Percentiles rank a stretch among this genome's conserved stretches.
Evolutionary conservation across 2,888 invertebrate species (phyloP).

Genomic region (Leptopilina drosophilae): DNA sequence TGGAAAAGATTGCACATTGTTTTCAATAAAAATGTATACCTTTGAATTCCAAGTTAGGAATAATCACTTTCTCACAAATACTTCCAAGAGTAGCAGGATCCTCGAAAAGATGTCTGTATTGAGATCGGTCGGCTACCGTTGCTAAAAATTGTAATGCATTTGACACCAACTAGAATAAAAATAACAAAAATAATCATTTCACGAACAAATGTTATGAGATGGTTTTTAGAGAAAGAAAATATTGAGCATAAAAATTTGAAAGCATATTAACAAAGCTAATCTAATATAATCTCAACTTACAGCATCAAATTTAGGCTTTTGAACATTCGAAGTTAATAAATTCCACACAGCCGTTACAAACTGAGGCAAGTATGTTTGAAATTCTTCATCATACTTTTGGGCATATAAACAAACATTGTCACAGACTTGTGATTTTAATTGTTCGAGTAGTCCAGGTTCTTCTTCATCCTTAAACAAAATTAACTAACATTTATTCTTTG

Average conservation of each 20-base stretch:
- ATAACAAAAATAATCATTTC: conserved; percentile 48
- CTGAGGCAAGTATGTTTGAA: conserved; percentile 89
- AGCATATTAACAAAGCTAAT: neutral
- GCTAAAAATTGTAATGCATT: conserved; percentile 97
- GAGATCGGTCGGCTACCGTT: conserved; percentile 93
- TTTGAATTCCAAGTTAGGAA: conserved; percentile 98
- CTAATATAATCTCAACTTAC: conserved; percentile 77
- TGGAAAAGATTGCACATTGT: no score
- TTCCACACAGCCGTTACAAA: conserved; percentile 98
- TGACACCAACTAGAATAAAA: conserved; percentile 88
- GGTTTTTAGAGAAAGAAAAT: neutral
- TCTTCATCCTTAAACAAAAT: conserved; percentile 83
- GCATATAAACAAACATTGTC: conserved; percentile 97
- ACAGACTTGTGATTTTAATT: conserved; percentile 96
- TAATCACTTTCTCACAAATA: conserved; percentile 98
- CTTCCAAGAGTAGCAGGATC: conserved; percentile 90
- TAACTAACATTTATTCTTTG: no score
- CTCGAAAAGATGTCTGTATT: conserved; percentile 92
- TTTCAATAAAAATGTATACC: conserved; percentile 78
- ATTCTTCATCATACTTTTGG: conserved; percentile 98
- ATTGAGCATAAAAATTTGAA: neutral
- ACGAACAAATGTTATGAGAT: no score
- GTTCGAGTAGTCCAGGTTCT: conserved; percentile 92
- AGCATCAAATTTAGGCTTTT: conserved; percentile 92
- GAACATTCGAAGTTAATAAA: conserved; percentile 89